Conservation (phyloP, 2,797 vertebrate species). For the Simalia tracyae region DNA sequence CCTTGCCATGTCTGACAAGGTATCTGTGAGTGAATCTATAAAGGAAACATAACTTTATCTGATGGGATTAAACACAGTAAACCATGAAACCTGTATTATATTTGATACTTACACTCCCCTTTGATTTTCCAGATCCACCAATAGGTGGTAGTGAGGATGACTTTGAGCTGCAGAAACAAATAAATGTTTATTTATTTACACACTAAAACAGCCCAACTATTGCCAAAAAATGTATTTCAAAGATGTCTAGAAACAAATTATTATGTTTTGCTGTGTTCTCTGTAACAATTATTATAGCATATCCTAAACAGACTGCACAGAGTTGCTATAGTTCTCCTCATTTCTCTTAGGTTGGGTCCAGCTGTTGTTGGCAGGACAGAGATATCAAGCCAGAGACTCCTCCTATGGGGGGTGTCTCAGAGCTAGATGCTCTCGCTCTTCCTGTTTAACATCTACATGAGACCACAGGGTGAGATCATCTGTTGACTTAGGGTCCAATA, state of each 20-base stretch:
- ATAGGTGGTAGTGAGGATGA: conserved; percentile 84
- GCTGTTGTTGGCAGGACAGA: not conserved
- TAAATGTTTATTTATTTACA: not conserved
- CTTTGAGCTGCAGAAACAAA: conserved; percentile 84
- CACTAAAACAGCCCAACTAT: not conserved
- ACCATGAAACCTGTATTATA: conserved; percentile 18
- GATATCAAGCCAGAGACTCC: not conserved
- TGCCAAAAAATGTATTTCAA: not conserved
- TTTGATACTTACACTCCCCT: conserved; percentile 87
- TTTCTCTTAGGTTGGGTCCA: not conserved
- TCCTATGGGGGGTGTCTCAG: not conserved
- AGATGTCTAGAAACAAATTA: not conserved
- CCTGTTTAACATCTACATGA: not conserved
- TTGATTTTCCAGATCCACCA: conserved; percentile 85
- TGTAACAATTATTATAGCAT: not conserved
- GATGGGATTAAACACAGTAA: conserved; percentile 29
- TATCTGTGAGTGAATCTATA: not conserved
- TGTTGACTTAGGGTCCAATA: not conserved
- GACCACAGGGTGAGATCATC: not conserved
- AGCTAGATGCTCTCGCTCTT: not conserved
- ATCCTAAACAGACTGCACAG: not conserved
- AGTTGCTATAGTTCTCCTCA: not conserved
- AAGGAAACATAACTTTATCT: conserved; percentile 41
- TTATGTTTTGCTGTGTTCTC: not conserved
- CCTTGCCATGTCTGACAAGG: not conserved